phyloP scores from a whole-genome alignment of 2,888 invertebrate genomes.

The Muscina levida region DNA sequence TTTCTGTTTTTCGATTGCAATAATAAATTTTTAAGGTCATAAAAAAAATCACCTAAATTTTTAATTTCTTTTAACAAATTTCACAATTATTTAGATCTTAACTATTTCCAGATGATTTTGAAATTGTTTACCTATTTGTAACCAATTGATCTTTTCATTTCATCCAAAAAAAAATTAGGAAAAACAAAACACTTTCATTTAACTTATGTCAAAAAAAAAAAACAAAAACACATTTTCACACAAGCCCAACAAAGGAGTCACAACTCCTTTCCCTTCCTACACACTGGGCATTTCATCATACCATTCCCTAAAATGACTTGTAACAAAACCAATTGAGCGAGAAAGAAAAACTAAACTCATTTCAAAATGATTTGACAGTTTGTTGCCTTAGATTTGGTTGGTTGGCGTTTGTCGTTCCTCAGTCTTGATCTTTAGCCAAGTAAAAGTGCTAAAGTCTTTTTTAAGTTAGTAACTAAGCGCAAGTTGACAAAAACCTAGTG shows the following conservation, averaged over 20 bases:
- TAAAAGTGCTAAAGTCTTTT: conserved; percentile 20
- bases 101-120: too few relatives aligned
- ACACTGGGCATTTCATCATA: conserved; percentile 30
- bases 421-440: background rate
- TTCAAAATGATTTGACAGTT: conserved; percentile 26
- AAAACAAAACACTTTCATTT: too few relatives aligned
- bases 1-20: too few relatives aligned
- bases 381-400: conserved; percentile 8
- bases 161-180: too few relatives aligned
- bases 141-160: too few relatives aligned
- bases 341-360: conserved; percentile 36
- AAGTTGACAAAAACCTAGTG: background rate
- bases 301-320: conserved; percentile 3
- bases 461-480: background rate
- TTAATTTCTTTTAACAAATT: too few relatives aligned
- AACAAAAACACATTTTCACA: conserved; percentile 56
- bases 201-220: conserved; percentile 16
- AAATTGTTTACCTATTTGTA: too few relatives aligned
- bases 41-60: too few relatives aligned
- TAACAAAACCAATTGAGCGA: conserved; percentile 6
- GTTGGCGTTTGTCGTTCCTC: conserved; percentile 12
- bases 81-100: too few relatives aligned
- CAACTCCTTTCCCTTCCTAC: too few relatives aligned
- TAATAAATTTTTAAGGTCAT: too few relatives aligned
- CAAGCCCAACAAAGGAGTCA: too few relatives aligned